Evolutionary conservation across 1,140 invertebrate genomes (phyloP), one percentile per base, ranked within the genome.

Genomic region (Pseudomyrmex flavicornis): DNA sequence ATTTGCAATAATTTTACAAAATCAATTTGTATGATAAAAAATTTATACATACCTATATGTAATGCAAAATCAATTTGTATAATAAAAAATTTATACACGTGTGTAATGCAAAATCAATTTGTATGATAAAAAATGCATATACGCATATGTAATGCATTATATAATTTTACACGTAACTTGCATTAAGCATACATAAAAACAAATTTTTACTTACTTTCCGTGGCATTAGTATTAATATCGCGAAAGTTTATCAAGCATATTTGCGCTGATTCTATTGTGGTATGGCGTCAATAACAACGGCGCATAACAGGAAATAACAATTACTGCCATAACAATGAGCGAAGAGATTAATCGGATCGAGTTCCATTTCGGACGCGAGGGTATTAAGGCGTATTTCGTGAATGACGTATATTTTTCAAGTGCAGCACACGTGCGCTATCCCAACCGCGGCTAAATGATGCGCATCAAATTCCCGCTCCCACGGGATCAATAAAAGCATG

Each of bases 331-430:
- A 59, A 80, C 66, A 9, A n/a, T 12, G 26, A n/a, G 68, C 76
- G 22, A 20, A 20, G 35, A 20, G 56, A 80, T 80, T 80, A 80
- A 80, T 80, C 44, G 22, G 15, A 61, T 70, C 22, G 15, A n/a
- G 2, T 69, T 56, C 17, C 20, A 9, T 26, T 70, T 80, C 5
- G 15, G 8, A 22, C 22, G 35, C 35, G 35, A 70, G 72, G 48
- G 22, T 70, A 70, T 22, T 48, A 70, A 72, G 54, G 44, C 7
- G 5, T 59, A 44, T 80, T 70, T 70, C 59, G 15, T 10, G 54
- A 61, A 50, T 72, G 12, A 69, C 46, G 54, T 35, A 35, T 58
- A 17, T 59, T 35, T 79, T 59, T 66, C 22, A 52, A 68, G n/a
- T 48, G 50, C 1, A 35, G 35, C 35, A 35, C 35, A 7, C 35